A percentile compares a stretch with the other conserved stretches of the same genome.
phyloP scores from a whole-genome alignment of 2,113 vertebrate species.

The Sinocyclocheilus anophthalmus region DNA sequence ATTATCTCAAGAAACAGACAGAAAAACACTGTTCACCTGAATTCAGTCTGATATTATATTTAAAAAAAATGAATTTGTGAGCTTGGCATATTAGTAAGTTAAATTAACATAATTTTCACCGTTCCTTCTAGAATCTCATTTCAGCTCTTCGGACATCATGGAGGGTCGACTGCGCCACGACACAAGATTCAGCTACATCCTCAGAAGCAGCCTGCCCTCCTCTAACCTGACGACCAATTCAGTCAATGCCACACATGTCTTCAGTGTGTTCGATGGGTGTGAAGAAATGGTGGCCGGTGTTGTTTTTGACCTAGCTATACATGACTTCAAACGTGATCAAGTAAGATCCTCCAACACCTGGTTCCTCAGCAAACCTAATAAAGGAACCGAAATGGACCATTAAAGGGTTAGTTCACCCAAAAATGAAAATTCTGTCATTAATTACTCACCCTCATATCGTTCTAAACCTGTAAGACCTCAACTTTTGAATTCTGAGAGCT shows the following conservation, averaged over 20 bases:
- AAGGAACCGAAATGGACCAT: slow-evolving; percentile 66
- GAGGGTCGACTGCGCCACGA: not conserved
- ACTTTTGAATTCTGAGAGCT: no score
- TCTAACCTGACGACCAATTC: not conserved
- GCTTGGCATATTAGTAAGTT: not conserved
- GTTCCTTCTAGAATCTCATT: slow-evolving; percentile 35
- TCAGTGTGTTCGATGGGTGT: slow-evolving; percentile 73
- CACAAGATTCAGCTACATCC: not conserved
- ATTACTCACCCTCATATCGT: no score
- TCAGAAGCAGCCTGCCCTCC: slow-evolving; percentile 44
- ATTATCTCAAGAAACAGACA: not conserved
- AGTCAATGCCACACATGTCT: slow-evolving; percentile 60
- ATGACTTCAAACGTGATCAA: slow-evolving; percentile 69
- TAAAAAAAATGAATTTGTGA: not conserved
- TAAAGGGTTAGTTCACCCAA: slow-evolving; percentile 9
- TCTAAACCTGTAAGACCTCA: no score
- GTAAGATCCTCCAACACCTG: slow-evolving; percentile 75
- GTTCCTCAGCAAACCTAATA: slow-evolving; percentile 72
- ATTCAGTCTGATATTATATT: not conserved
- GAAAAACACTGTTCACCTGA: not conserved
- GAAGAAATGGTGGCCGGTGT: slow-evolving; percentile 63
- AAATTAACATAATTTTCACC: not conserved
- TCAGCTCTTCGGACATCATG: slow-evolving; percentile 52
- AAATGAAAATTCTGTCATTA: no score
- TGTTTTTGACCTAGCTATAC: slow-evolving; percentile 71